phyloP scores from a whole-genome alignment of 2,113 vertebrate species.

The Caranx melampygus region DNA sequence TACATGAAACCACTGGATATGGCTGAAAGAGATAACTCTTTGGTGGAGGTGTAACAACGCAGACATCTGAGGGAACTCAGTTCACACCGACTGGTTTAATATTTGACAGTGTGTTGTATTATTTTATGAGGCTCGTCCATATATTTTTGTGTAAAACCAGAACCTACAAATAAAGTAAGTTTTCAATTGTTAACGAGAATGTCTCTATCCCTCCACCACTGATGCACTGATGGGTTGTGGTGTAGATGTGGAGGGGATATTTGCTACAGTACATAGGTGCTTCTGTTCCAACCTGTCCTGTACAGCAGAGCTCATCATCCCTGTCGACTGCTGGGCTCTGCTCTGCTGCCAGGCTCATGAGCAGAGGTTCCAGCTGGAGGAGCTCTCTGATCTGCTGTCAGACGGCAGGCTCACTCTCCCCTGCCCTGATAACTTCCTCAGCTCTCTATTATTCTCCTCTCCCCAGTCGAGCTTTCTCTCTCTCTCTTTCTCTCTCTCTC shows the following conservation, averaged over 20 bases:
- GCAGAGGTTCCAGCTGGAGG: constrained; percentile 73
- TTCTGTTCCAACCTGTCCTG: constrained; percentile 39
- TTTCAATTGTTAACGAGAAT: neutral
- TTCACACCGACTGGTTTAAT: neutral
- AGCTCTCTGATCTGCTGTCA: constrained; percentile 81
- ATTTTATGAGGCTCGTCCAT: neutral
- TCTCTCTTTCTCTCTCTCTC: neutral
- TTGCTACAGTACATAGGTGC: constrained; percentile 32
- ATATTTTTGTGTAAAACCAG: neutral
- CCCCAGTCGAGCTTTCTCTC: constrained; percentile 65
- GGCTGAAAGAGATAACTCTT: neutral
- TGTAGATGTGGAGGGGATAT: constrained; percentile 3
- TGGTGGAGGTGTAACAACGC: neutral
- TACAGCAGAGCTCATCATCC: constrained; percentile 67
- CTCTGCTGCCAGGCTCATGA: constrained; percentile 56
- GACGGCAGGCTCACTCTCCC: constrained; percentile 73
- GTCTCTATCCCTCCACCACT: neutral
- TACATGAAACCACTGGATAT: neutral
- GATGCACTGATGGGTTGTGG: neutral
- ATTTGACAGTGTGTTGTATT: neutral
- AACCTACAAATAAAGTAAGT: neutral
- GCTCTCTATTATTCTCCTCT: constrained; percentile 70
- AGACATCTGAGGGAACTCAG: neutral
- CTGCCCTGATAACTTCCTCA: constrained; percentile 78
- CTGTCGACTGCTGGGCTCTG: constrained; percentile 53